A percentile compares a stretch with the other conserved stretches of the same genome.
These are phyloP conservation scores for Podarcis cretensis DNA, from an alignment of 2,113 vertebrate genomes.

Conservation along the genomic window DNA sequence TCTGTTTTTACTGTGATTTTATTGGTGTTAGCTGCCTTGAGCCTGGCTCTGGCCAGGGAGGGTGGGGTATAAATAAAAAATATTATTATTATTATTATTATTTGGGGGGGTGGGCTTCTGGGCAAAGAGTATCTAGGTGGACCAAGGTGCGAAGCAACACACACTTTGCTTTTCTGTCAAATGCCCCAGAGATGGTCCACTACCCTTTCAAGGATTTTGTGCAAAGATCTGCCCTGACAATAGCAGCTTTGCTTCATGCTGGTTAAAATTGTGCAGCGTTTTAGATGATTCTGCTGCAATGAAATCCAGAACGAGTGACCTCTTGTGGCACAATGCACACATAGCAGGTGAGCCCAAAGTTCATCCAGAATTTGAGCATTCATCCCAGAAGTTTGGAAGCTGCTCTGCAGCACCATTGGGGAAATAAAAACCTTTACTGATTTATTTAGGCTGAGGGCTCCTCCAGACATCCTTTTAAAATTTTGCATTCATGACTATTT, in stretches of 20 bases:
- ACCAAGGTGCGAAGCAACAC: too few species aligned
- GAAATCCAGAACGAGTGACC: not conserved
- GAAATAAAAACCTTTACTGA: not conserved
- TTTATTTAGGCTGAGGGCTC: not conserved
- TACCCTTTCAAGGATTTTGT: not conserved
- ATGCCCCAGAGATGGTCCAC: not conserved
- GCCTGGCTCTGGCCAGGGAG: too few species aligned
- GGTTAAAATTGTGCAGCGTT: not conserved
- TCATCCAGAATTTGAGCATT: not conserved
- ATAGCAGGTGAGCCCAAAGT: not conserved
- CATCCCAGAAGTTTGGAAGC: not conserved
- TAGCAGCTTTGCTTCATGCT: not conserved
- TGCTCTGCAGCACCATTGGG: not conserved
- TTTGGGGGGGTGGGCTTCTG: too few species aligned
- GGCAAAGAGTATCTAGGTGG: too few species aligned
- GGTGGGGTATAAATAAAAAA: too few species aligned
- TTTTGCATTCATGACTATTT: too few species aligned
- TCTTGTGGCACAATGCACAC: not conserved
- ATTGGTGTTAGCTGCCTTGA: too few species aligned
- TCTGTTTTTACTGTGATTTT: too few species aligned
- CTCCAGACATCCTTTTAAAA: too few species aligned
- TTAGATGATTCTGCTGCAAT: not conserved
- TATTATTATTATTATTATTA: too few species aligned
- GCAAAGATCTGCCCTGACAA: not conserved
- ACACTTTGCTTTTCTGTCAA: not conserved